Conservation (phyloP, 2,797 vertebrate species). For the Diceros bicornis region DNA sequence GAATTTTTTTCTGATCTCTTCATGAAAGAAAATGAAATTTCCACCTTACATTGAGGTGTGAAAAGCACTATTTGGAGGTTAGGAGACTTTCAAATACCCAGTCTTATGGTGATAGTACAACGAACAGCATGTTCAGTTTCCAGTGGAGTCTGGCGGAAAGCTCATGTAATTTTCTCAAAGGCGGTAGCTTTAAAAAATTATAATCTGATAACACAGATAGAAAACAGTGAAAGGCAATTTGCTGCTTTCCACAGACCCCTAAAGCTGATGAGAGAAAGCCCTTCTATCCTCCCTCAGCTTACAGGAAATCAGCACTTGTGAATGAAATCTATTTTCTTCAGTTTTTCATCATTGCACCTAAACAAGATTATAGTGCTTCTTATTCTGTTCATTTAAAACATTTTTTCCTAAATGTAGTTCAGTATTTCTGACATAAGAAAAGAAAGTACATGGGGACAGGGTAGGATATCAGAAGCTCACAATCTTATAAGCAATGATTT, state of each 20-base stretch:
- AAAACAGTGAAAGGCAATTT: not conserved
- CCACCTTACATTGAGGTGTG: not conserved
- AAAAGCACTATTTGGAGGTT: not conserved
- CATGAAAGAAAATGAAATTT: too few relatives aligned
- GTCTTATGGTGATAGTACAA: not conserved
- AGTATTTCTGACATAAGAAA: not conserved
- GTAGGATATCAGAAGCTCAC: not conserved
- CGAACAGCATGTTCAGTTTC: not conserved
- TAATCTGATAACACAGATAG: too few relatives aligned
- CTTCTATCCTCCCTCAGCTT: not conserved
- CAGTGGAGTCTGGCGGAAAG: not conserved
- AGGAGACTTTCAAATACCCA: not conserved
- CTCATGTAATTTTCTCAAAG: not conserved
- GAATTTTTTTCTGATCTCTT: not conserved
- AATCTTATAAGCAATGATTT: not conserved
- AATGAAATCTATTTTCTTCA: not conserved
- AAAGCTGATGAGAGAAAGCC: not conserved
- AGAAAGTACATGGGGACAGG: not conserved
- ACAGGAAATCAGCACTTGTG: not conserved
- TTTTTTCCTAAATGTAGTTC: not conserved
- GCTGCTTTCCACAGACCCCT: not conserved
- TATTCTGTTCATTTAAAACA: not conserved
- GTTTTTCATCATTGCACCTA: not conserved
- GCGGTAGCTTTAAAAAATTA: not conserved
- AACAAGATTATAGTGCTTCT: not conserved